Conservation (phyloP, 64 coral and sea anemone species). For the Montipora efflorescens region DNA sequence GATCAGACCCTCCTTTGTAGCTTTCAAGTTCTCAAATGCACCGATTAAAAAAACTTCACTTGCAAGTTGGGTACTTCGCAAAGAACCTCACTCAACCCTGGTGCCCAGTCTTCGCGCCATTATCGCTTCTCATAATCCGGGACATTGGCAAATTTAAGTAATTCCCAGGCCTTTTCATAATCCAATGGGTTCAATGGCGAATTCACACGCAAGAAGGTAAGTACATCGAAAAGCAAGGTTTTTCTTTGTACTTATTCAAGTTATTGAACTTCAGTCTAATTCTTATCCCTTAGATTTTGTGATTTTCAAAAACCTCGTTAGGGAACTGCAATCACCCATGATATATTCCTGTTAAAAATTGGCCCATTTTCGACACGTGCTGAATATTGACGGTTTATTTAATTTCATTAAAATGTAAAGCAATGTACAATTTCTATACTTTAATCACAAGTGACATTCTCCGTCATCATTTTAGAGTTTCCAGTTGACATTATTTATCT, state of each 20-base stretch:
- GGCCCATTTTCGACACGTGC: slow-evolving; percentile 27
- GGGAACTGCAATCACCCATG: background rate
- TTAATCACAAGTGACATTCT: background rate
- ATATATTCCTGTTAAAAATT: background rate
- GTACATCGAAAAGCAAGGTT: background rate
- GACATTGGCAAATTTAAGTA: background rate
- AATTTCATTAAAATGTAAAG: no score
- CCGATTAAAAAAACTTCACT: slow-evolving; percentile 35
- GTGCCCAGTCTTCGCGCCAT: slow-evolving; percentile 1
- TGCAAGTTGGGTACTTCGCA: slow-evolving; percentile 38
- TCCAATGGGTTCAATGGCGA: slow-evolving; percentile 30
- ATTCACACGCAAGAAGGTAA: slow-evolving; percentile 4
- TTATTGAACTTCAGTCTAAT: background rate
- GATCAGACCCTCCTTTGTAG: background rate
- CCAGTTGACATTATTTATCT: background rate
- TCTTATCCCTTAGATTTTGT: background rate
- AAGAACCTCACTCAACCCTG: background rate
- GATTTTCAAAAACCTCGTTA: background rate
- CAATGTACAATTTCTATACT: background rate
- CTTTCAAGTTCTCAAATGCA: slow-evolving; percentile 45
- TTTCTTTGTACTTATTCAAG: background rate
- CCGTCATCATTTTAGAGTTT: background rate
- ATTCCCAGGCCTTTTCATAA: background rate
- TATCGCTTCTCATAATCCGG: background rate
- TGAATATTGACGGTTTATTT: background rate